Evolutionary conservation across 2,113 vertebrate genomes (phyloP), one percentile per base, ranked within the genome.

Genomic region (Carassius gibelio): DNA sequence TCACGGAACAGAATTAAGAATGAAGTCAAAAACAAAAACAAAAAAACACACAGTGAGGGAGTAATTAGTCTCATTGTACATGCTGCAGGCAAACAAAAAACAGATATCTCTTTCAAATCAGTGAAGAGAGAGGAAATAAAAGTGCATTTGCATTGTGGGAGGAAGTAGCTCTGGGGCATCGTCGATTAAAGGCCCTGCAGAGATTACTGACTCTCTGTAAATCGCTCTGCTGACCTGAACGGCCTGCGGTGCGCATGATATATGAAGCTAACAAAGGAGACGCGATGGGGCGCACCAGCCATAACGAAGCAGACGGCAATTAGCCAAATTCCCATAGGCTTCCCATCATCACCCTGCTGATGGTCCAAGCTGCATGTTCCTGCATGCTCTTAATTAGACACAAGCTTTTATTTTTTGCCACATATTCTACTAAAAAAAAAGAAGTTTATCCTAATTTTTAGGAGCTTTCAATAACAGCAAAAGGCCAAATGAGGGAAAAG

Each of bases 371-470:
- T 45, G 50, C 74, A 81, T 13, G 88, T 57, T 90, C 89, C 50
- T 45, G 50, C 74, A 81, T 13, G 87, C 61, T 90, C 89, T 89
- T 93, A 92, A 94, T 93, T 91, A 93, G 90, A 85, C 75, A 36
- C 82, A 86, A 90, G 23, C 38, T 26, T 26, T 30, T 78, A 17
- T 52, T 90, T 90, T 92, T 84, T 68, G 38, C 52, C 34, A 45
- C 64, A 42, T 2, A 17, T 13, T 59, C 19, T 38, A 42, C 61
- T 55, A 38, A 55, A 86, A 86, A 86, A 86, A 45, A 88, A 85
- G 75, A 71, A 86, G 57, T 62, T 85, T 78, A 85, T 89, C 75
- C 83, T 88, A 93, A 92, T 93, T 92, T 93, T 92, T 84, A 62
- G 87, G 84, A 86, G 75, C 62, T 69, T 36, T 75, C 11, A 75